Evolutionary conservation across 2,888 invertebrate species (phyloP), one percentile per base, ranked within the genome.

Genomic region (Netelia inedita): DNA sequence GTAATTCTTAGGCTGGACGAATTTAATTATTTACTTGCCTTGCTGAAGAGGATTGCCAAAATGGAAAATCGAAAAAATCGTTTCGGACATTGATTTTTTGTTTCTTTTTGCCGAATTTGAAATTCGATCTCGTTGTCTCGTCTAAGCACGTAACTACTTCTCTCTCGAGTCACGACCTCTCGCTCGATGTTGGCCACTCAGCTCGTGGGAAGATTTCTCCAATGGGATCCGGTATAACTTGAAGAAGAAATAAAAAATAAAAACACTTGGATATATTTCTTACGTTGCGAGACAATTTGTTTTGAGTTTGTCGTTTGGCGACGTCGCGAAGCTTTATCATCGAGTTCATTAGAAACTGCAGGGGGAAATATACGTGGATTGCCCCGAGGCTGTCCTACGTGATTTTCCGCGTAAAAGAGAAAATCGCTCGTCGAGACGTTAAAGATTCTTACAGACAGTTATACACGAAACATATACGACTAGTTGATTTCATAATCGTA

Each of bases 131-230:
- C 63, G 35, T 78, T 81, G 53, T 57, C 10, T 53, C 50, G 28
- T 65, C 16, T 53, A 50, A 46, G 73, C 63, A 74, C 63, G 78
- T 81, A 72, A 63, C 61, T 35, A 69, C 68, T 74, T 69, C 23
- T 23, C 46, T 55, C 41, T 57, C 73, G 59, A 59, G 80, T 73
- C 83, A 72, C 71, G 84, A 82, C 81, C 81, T 85, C 74, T 82
- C 81, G 65, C 81, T 75, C 78, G 59, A 85, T 82, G 85, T 85
- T 82, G 85, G 85, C 74, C 85, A 85, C 57, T 59, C 50, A 21
- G 41, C 80, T 61, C 76, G 61, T 53, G 46, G 57, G 50, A 78
- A 69, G 59, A 82, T 85, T 85, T 85, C 85, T 79, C 80, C 78
- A 19, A 10, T 63, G 19, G 53, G 75, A 59, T 21, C 19, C 43